A percentile compares a stretch with the other conserved stretches of the same genome.
These are phyloP conservation scores for Desoria tigrina DNA, from an alignment of 2,888 invertebrate species.

Conservation along the genomic window DNA sequence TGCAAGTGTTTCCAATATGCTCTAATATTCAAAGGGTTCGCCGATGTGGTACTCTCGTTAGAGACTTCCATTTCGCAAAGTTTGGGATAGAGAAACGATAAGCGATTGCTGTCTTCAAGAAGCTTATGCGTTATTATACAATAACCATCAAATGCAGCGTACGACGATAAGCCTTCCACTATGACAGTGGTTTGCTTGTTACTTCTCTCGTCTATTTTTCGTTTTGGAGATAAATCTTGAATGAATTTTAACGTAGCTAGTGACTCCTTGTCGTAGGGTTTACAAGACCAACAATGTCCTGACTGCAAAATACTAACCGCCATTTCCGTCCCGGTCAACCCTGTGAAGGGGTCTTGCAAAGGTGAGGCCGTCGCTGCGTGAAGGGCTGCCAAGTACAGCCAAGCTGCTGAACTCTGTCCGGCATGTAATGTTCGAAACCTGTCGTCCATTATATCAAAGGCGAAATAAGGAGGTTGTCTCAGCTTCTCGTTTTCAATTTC, in stretches of 20 bases:
- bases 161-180: background rate
- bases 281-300: conserved; percentile 36
- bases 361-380: conserved; percentile 34
- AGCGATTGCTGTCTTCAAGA: too few species aligned
- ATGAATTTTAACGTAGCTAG: background rate
- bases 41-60: too few species aligned
- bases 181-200: background rate
- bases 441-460: conserved; percentile 29
- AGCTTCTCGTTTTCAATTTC: background rate
- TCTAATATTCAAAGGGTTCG: too few species aligned
- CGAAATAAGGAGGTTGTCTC: conserved; percentile 27
- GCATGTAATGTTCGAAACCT: conserved; percentile 25
- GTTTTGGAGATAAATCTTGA: background rate
- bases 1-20: too few species aligned
- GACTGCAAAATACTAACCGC: conserved; percentile 38
- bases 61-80: too few species aligned
- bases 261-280: conserved; percentile 33
- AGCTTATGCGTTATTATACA: background rate
- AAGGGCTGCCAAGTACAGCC: conserved; percentile 40
- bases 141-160: background rate
- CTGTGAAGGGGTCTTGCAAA: conserved; percentile 36
- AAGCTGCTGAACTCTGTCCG: conserved; percentile 18
- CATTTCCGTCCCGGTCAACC: conserved; percentile 35
- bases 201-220: background rate
- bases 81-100: too few species aligned